phyloP scores from a whole-genome alignment of 1,140 invertebrate genomes.

The Stenopsyche tienmushanensis region DNA sequence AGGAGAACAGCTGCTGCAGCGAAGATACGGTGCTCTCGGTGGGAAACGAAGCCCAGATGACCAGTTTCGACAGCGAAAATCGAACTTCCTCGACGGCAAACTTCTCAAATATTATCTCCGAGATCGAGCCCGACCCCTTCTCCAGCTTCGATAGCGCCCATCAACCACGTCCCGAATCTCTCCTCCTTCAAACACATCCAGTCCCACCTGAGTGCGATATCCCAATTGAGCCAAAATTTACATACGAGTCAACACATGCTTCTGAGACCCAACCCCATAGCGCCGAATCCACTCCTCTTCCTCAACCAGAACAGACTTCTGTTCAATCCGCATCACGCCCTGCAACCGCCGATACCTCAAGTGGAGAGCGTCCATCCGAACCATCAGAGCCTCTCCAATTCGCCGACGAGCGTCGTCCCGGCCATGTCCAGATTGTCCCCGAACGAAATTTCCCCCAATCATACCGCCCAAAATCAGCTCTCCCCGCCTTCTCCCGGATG shows the following conservation, averaged over 20 bases:
- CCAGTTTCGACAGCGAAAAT: constrained; percentile 38
- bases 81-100: constrained; percentile 38
- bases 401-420: constrained; percentile 33
- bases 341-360: constrained; percentile 24
- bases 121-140: constrained; percentile 40
- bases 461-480: constrained; percentile 14
- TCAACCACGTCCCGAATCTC: constrained; percentile 42
- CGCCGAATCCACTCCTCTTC: constrained; percentile 55
- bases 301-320: constrained; percentile 52
- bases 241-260: constrained; percentile 51
- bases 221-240: constrained; percentile 56
- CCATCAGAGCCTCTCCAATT: constrained; percentile 37
- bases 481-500: constrained; percentile 33
- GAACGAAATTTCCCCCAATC: constrained; percentile 37
- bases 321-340: constrained; percentile 45
- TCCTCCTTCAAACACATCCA: constrained; percentile 62
- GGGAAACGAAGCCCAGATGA: constrained; percentile 60
- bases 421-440: constrained; percentile 35
- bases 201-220: constrained; percentile 60
- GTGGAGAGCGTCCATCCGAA: constrained; percentile 32
- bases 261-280: constrained; percentile 52
- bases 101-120: constrained; percentile 36
- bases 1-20: constrained; percentile 61
- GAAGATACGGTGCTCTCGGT: constrained; percentile 68
- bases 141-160: constrained; percentile 27